These are phyloP conservation scores for Pangasius djambal DNA, from an alignment of 2,797 vertebrate species.

Conservation along the genomic window DNA sequence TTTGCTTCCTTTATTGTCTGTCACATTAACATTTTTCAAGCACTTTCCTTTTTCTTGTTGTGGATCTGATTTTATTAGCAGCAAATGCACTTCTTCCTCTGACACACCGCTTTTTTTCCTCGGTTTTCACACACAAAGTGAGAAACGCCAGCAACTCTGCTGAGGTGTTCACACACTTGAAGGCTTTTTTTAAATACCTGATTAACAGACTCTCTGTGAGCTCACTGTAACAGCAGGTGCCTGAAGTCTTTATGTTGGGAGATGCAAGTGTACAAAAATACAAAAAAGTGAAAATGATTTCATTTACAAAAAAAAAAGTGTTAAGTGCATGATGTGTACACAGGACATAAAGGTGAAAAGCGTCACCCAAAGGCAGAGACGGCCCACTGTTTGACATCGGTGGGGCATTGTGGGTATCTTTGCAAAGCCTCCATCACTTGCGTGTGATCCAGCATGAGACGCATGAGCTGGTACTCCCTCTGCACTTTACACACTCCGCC, in stretches of 20 bases:
- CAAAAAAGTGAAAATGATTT: background rate
- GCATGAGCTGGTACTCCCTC: slow-evolving; percentile 88
- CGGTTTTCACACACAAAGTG: background rate
- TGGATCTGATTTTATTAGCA: background rate
- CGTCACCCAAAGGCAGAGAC: slow-evolving; percentile 73
- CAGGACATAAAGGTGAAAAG: background rate
- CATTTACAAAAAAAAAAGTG: background rate
- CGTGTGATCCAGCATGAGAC: slow-evolving; percentile 85
- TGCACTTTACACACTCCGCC: slow-evolving; percentile 76
- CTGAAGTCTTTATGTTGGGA: background rate
- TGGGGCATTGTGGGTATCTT: slow-evolving; percentile 93
- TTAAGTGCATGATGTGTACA: background rate
- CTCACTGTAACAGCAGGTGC: background rate
- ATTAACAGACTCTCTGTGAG: background rate
- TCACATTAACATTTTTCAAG: background rate
- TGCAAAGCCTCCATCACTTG: slow-evolving; percentile 95
- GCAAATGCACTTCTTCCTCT: background rate
- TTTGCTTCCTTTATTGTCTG: background rate
- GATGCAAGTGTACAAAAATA: background rate
- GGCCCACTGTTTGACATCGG: slow-evolving; percentile 92
- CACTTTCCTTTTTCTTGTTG: background rate
- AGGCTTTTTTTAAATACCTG: slow-evolving; percentile 1
- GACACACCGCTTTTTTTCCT: background rate
- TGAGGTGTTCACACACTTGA: background rate
- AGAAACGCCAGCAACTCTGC: background rate